phyloP scores from a whole-genome alignment of 2,797 vertebrate genomes.

The Coluber constrictor region DNA sequence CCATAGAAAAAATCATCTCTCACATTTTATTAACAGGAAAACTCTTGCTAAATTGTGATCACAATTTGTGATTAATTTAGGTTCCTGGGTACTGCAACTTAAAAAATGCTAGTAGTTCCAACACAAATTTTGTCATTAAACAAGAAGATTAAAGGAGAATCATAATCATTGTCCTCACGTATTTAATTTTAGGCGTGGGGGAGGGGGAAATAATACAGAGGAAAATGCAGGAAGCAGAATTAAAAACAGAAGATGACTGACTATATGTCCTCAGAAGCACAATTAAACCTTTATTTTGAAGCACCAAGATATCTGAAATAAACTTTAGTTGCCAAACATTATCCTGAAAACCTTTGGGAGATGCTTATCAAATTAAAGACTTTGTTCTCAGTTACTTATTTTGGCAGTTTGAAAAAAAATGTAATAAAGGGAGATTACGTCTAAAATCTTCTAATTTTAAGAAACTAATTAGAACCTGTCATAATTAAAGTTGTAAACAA shows the following conservation, averaged over 20 bases:
- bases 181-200: neutral
- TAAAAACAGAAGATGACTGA: neutral
- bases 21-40: neutral
- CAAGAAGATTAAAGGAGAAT: neutral
- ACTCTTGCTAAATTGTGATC: neutral
- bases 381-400: rapidly evolving
- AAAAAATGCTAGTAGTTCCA: neutral
- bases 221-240: neutral
- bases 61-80: neutral
- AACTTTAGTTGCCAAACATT: neutral
- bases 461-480: neutral
- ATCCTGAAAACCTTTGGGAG: neutral
- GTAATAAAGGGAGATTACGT: neutral
- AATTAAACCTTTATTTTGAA: neutral
- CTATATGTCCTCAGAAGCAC: neutral
- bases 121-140: neutral
- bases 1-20: neutral
- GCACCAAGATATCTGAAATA: neutral
- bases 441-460: neutral
- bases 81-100: neutral
- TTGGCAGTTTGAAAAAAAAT: neutral
- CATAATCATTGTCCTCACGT: neutral
- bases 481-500: neutral
- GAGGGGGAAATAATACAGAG: neutral
- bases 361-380: neutral